phyloP scores from a whole-genome alignment of 2,113 vertebrate genomes.

The Diphyllodes magnificus region DNA sequence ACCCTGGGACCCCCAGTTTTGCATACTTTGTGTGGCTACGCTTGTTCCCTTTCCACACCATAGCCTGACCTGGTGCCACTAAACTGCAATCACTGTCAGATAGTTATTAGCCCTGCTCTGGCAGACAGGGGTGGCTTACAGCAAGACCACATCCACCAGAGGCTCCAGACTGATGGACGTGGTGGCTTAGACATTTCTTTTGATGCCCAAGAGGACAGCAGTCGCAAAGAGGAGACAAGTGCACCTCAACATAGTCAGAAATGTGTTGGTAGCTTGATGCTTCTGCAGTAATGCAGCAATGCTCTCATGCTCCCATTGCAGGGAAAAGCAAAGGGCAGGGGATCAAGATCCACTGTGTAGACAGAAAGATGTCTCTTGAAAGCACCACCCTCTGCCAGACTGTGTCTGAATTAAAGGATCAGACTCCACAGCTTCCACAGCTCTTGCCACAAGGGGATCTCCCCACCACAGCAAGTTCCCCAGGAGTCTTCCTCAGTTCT shows the following conservation, averaged over 20 bases:
- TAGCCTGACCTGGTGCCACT: not conserved
- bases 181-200: not conserved
- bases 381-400: not conserved
- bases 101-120: not conserved
- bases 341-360: not conserved
- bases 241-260: not conserved
- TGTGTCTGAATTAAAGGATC: not conserved
- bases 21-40: accelerated
- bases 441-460: not conserved
- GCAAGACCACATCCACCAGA: not conserved
- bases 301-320: not conserved
- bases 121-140: not conserved
- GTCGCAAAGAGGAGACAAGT: not conserved
- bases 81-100: not conserved
- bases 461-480: not conserved
- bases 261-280: not conserved
- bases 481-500: not conserved
- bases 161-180: not conserved
- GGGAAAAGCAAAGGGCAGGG: not conserved
- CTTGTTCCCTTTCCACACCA: not conserved
- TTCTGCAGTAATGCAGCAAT: not conserved
- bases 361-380: not conserved
- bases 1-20: not conserved
- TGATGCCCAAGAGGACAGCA: not conserved
- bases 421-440: not conserved